Percentiles rank a stretch among this genome's conserved stretches.
Evolutionary conservation across 2,113 vertebrate genomes (phyloP).

Genomic region (Lanius collurio): DNA sequence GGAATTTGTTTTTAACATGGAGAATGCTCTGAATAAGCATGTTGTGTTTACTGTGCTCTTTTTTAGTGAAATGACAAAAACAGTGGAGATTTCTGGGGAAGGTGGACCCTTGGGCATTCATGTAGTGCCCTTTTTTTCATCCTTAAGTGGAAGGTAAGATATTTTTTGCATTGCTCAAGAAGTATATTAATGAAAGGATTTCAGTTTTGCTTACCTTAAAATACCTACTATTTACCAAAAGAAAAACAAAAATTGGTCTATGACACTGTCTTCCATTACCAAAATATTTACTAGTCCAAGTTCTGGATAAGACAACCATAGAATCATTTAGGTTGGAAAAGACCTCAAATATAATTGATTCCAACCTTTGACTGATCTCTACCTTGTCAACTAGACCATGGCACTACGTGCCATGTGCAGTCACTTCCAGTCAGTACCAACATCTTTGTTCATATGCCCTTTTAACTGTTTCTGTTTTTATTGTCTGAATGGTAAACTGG

Average conservation of each 20-base stretch:
- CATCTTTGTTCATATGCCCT: neutral
- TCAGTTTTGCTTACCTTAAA: neutral
- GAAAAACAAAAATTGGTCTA: neutral
- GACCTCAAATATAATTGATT: neutral
- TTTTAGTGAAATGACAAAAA: slow-evolving; percentile 86
- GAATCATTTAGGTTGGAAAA: neutral
- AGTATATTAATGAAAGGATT: neutral
- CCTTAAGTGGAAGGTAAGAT: slow-evolving; percentile 93
- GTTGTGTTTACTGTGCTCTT: slow-evolving; percentile 16
- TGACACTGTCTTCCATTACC: neutral
- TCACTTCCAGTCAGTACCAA: neutral
- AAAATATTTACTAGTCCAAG: neutral
- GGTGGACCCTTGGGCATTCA: slow-evolving; percentile 94
- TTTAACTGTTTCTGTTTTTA: neutral
- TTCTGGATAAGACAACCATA: neutral
- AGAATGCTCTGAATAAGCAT: neutral
- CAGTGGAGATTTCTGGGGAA: slow-evolving; percentile 91
- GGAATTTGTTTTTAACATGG: neutral
- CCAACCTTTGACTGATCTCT: neutral
- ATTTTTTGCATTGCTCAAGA: neutral
- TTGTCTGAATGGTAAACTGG: neutral
- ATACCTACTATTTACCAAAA: neutral
- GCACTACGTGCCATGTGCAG: neutral
- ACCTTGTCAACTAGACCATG: neutral
- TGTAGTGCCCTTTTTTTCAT: slow-evolving; percentile 94